Base-by-base conservation (phyloP, 1,140 invertebrate species). In the Drosophila takahashii region DNA sequence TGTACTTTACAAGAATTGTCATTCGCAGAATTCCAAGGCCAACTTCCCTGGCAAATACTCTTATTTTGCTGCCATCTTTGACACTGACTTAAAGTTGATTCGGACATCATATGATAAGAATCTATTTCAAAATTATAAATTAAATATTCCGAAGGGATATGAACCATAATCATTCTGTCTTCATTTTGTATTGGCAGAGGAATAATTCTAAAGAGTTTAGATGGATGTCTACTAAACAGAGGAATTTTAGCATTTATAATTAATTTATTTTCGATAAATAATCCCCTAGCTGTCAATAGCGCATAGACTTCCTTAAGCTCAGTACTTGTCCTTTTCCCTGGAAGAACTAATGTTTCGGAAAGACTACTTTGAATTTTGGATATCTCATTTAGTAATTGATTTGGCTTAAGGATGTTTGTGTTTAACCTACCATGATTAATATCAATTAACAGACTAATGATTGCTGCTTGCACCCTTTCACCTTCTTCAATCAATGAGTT, bases 151-250 rank as follows among this genome's bases (percentile, higher is more conserved):
- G 16, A 22, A n/a, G 51, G n/a, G 26, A 6, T 53, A 3, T 53
- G 34, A 3, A 37, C 51, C 34, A 26, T 37, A 9, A 37, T 53
- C 11, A 53, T 51, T 4, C 15, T 3, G 16, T 34, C 29, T 51
- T 7, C 29, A 34, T 51, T 51, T 2, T 16, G 8, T 8, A 53
- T 53, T 5, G 51, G 11, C 13, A 53, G 2, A 34, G 18, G 34
- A 37, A 53, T 37, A 5, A 52, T 16, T n/a, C 16, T 52, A 11
- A 52, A 52, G 1, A 52, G 22, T 26, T 53, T 53, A 22, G 34
- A 53, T 13, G 51, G 51, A 53, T 53, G 34, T 13, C 51, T 53
- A 22, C 51, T 53, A 37, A 53, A 52, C 32, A n/a, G 10, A 37
- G 32, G 34, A 13, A 53, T 18, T 1, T 37, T 53, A 8, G 51